Evolutionary conservation across 2,888 invertebrate genomes (phyloP).

Genomic region (Drosophila parthenogenetica): DNA sequence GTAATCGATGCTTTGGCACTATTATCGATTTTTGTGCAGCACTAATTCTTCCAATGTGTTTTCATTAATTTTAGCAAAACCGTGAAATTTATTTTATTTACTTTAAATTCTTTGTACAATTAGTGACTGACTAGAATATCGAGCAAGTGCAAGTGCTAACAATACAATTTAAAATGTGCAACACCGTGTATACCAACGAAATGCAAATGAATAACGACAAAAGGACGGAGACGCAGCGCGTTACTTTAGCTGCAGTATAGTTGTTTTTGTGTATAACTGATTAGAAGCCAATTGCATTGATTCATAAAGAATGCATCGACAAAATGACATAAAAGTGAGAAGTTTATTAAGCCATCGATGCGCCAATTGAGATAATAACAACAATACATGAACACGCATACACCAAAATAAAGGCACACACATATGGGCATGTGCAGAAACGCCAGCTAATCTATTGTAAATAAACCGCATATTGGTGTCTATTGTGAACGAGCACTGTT

Average conservation of each 20-base stretch:
- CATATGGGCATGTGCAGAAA: slow-evolving; percentile 44
- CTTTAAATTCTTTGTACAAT: not conserved
- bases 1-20: slow-evolving; percentile 27
- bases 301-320: not conserved
- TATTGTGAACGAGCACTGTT: slow-evolving; percentile 72
- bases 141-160: slow-evolving; percentile 9
- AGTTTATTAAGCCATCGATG: not conserved
- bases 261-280: slow-evolving; percentile 22
- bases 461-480: slow-evolving; percentile 64
- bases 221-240: slow-evolving; percentile 18
- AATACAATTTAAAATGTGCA: not conserved
- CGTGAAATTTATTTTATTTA: slow-evolving; percentile 31
- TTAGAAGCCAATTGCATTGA: slow-evolving; percentile 33
- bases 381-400: slow-evolving; percentile 19
- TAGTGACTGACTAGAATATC: not conserved
- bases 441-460: slow-evolving; percentile 69
- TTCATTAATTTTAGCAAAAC: slow-evolving; percentile 48
- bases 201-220: slow-evolving; percentile 16
- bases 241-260: slow-evolving; percentile 32
- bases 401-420: slow-evolving; percentile 13
- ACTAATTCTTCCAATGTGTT: slow-evolving; percentile 44
- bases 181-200: slow-evolving; percentile 9
- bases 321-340: not conserved
- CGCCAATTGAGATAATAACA: slow-evolving; percentile 24
- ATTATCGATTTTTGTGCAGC: slow-evolving; percentile 36